Base-by-base conservation (phyloP, 2,888 invertebrate genomes). In the Aradus depressus region DNA sequence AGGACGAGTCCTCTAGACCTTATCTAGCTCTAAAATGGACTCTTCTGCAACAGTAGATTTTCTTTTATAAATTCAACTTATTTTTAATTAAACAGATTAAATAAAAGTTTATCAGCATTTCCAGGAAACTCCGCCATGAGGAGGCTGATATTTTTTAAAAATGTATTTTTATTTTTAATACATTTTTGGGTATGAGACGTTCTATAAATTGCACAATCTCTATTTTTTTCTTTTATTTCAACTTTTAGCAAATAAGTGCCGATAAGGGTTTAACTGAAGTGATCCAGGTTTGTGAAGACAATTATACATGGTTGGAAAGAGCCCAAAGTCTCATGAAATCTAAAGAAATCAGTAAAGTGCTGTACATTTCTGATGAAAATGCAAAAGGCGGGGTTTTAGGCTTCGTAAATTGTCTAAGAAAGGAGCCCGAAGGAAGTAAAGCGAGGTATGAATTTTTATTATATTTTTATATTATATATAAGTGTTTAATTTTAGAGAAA, bases 361-460 rank as follows among this genome's bases (percentile, higher is more conserved):
- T 84, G 1, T 64, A 92, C 1, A 76, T 84, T 16, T 71, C 79
- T 1, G 76, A 81, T 65, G 75, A 78, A 57, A 79, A 82, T 50
- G 71, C 73, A 2, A 69, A 79, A 5, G 86, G 76, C 64, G 97
- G 97, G 12, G 71, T 93, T 1, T 65, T 91, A 19, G 97, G 96
- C n/a, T 69, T 95, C 48, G 78, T 87, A 0, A 91, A 91, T 61
- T 93, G 93, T 66, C 66, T 96, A 23, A 74, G 84, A 52, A 81
- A 75, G 60, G 92, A 93, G 64, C 79, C 82, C 1, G 83, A 83
- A 58, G 84, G 85, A 41, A 75, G 71, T 10, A 67, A 65, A 57
- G 63, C 73, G 18, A 68, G 73, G 68, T 71, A 55, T 31, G 31
- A n/a, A 19, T 39, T 16, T 39, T 8, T 8, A 26, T 44, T 28